Conservation (phyloP, 2,797 vertebrate species). For the Halcyon badia region DNA sequence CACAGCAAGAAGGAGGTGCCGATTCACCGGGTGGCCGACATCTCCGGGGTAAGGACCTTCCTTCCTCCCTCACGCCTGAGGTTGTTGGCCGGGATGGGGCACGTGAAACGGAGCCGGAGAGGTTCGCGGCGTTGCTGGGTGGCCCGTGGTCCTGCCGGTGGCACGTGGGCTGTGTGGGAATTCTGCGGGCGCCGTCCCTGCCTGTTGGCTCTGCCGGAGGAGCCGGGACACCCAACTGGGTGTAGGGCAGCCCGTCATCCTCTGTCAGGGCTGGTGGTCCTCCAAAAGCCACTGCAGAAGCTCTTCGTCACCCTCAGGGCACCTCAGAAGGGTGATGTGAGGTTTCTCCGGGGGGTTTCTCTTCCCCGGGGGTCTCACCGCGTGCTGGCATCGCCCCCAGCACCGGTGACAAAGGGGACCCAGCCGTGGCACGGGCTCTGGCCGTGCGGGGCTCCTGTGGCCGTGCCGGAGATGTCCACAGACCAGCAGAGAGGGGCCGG, state of each 20-base stretch:
- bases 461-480: fast-evolving
- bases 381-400: background rate
- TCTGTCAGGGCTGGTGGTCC: background rate
- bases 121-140: background rate
- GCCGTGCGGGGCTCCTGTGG: background rate
- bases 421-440: background rate
- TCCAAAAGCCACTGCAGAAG: background rate
- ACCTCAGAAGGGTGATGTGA: background rate
- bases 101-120: fast-evolving
- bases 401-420: fast-evolving
- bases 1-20: conserved; percentile 99
- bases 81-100: background rate
- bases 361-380: background rate
- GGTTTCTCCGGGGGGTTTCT: background rate
- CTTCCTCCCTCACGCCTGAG: fast-evolving
- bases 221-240: background rate
- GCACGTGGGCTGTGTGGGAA: background rate
- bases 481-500: background rate
- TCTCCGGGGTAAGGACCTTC: conserved; percentile 91
- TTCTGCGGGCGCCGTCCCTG: background rate
- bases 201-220: background rate
- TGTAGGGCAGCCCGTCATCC: background rate
- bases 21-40: conserved; percentile 96
- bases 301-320: background rate
- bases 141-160: fast-evolving